These are phyloP conservation scores for Blastomussa wellsi DNA, from an alignment of 92 coral and sea anemone species.

Conservation along the genomic window DNA sequence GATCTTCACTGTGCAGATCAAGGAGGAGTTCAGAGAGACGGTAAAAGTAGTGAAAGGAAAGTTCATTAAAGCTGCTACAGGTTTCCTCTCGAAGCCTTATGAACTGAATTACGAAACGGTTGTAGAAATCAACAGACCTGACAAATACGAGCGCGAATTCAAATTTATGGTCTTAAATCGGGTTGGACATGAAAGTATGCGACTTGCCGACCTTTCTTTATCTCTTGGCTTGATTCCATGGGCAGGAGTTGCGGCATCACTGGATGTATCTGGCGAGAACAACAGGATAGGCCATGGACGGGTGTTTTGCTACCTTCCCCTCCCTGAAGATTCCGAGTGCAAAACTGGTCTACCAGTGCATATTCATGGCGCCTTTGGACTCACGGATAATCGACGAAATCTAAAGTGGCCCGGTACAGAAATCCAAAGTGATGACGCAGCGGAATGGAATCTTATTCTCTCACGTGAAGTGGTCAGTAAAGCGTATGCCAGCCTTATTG, in stretches of 20 bases:
- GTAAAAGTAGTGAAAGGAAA: conserved; percentile 61
- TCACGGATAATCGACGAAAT: conserved; percentile 90
- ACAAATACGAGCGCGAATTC: conserved; percentile 51
- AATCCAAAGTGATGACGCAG: conserved; percentile 90
- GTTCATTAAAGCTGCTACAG: conserved; percentile 63
- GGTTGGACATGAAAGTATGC: conserved; percentile 68
- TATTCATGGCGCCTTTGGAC: conserved; percentile 93
- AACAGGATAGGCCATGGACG: conserved; percentile 63
- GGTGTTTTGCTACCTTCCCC: conserved; percentile 88
- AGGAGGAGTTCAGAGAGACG: conserved; percentile 63
- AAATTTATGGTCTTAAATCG: conserved; percentile 83
- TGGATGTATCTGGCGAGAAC: conserved; percentile 36
- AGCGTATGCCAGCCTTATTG: conserved; percentile 77
- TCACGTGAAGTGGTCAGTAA: conserved; percentile 71
- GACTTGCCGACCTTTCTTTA: conserved; percentile 67
- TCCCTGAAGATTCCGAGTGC: conserved; percentile 90
- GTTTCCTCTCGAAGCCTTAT: conserved; percentile 47
- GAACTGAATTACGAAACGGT: conserved; percentile 80
- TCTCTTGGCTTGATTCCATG: conserved; percentile 80
- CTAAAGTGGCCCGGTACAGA: conserved; percentile 94
- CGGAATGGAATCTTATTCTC: conserved; percentile 82
- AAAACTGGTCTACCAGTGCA: conserved; percentile 86
- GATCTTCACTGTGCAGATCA: conserved; percentile 70
- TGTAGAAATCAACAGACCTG: conserved; percentile 62
- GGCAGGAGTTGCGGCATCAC: conserved; percentile 92